These are phyloP conservation scores for Gallinago media DNA, from an alignment of 2,113 vertebrate genomes.

Conservation along the genomic window DNA sequence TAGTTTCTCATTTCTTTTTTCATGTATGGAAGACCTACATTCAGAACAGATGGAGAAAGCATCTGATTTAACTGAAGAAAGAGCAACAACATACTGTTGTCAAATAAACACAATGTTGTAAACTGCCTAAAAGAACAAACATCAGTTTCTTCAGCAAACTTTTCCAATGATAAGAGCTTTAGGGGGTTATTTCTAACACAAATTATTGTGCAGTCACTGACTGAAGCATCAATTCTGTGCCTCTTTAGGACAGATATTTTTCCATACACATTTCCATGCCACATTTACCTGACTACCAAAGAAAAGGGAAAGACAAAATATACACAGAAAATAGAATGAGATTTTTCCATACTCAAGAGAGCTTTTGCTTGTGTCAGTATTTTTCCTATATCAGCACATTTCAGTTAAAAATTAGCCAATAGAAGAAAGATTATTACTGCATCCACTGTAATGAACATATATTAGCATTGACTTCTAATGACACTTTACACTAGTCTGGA, in stretches of 20 bases:
- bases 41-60: constrained; percentile 26
- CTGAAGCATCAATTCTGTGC: background rate
- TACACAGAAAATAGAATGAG: rapidly evolving
- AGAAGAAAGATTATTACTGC: background rate
- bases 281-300: background rate
- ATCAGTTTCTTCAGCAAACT: background rate
- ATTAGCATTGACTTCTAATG: background rate
- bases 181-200: background rate
- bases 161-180: background rate
- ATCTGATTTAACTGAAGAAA: constrained; percentile 12
- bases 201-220: background rate
- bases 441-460: background rate
- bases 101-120: background rate
- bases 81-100: background rate
- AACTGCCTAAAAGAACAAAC: background rate
- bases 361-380: background rate
- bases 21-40: background rate
- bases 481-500: background rate
- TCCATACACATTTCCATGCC: background rate
- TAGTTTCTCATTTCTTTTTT: background rate
- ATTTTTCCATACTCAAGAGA: background rate
- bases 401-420: background rate
- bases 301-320: background rate
- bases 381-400: background rate
- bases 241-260: background rate